phyloP scores from a whole-genome alignment of 2,113 vertebrate genomes.

The Galbula dea region DNA sequence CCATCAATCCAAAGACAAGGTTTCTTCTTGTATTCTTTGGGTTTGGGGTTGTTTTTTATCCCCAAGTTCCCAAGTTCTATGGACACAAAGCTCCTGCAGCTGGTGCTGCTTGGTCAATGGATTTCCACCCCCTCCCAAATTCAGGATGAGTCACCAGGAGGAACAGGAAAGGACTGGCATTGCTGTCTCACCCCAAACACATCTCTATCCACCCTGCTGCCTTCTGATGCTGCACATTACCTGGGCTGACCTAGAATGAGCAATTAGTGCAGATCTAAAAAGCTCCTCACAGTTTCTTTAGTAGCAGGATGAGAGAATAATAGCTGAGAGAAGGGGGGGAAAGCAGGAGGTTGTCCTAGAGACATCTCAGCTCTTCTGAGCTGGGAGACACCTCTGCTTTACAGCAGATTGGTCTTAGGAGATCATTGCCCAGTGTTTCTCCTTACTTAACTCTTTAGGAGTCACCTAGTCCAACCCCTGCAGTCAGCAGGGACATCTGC shows the following conservation, averaged over 20 bases:
- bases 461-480: too few relatives aligned
- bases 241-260: neutral
- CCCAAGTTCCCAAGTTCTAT: neutral
- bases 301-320: neutral
- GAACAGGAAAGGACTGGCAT: neutral
- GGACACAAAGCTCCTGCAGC: constrained; percentile 10
- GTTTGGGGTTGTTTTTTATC: neutral
- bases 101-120: neutral
- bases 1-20: too few relatives aligned
- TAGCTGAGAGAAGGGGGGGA: neutral
- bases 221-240: neutral
- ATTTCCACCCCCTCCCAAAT: neutral
- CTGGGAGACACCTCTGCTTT: neutral
- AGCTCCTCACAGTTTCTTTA: neutral
- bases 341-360: neutral
- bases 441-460: neutral
- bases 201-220: neutral
- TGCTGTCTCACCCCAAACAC: neutral
- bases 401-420: too few relatives aligned
- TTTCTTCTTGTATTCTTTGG: neutral
- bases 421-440: neutral
- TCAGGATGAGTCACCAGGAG: neutral
- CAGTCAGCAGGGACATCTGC: too few relatives aligned
- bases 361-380: neutral
- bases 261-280: neutral